Conservation (phyloP, 1,140 invertebrate genomes). For the Monomorium pharaonis region DNA sequence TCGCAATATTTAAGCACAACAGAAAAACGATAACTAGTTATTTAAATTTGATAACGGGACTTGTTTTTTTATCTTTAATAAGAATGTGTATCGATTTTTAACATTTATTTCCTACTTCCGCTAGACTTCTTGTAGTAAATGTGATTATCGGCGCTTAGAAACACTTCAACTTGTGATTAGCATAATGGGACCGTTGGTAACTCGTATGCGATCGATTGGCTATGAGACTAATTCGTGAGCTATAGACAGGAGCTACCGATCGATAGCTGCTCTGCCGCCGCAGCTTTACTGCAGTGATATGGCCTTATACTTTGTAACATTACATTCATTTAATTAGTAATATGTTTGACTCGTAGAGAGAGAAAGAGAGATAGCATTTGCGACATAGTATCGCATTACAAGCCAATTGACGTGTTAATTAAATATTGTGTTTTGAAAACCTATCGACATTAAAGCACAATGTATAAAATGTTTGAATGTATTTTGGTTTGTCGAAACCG, state of each 20-base stretch:
- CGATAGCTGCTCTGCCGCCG: conserved; percentile 58
- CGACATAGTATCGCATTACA: not conserved
- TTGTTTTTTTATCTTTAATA: not conserved
- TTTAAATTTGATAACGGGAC: not conserved
- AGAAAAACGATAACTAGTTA: not conserved
- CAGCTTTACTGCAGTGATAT: conserved; percentile 17
- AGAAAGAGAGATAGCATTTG: not conserved
- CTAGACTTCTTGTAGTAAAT: not conserved
- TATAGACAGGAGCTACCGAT: conserved; percentile 63
- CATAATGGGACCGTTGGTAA: conserved; percentile 47
- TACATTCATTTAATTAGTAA: conserved; percentile 61
- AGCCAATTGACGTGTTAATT: not conserved
- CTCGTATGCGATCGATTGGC: conserved; percentile 60
- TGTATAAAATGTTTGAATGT: not conserved
- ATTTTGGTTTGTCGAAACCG: not conserved
- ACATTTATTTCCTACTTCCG: not conserved
- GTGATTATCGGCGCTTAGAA: not conserved
- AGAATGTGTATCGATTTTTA: not conserved
- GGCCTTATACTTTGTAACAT: conserved; percentile 36
- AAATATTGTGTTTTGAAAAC: not conserved
- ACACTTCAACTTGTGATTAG: conserved; percentile 32
- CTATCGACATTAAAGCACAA: not conserved
- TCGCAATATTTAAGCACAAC: not conserved
- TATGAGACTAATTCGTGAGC: conserved; percentile 71
- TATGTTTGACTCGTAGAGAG: not conserved